Evolutionary conservation across 2,797 vertebrate species (phyloP).

Genomic region (Odontamblyopus rebecca): DNA sequence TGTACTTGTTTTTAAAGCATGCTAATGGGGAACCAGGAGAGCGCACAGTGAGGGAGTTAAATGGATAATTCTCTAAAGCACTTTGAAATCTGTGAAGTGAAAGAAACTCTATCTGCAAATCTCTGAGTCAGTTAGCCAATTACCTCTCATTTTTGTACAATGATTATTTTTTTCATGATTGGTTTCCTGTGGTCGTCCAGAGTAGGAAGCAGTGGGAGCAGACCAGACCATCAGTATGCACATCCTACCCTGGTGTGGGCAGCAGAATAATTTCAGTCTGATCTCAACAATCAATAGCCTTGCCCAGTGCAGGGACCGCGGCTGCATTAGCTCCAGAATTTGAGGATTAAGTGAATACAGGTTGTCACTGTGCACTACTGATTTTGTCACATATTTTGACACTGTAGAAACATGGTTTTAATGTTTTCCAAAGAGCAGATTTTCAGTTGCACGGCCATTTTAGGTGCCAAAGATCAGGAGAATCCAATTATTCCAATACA

Average conservation of each 20-base stretch:
- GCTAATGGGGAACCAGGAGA: constrained; percentile 9
- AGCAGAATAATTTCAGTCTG: constrained; percentile 70
- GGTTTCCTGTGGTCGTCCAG: constrained; percentile 35
- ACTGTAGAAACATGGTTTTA: neutral
- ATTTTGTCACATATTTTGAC: constrained; percentile 2
- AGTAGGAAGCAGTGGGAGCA: constrained; percentile 64
- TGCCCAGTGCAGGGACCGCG: constrained; percentile 46
- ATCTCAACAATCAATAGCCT: constrained; percentile 69
- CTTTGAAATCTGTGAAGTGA: constrained; percentile 31
- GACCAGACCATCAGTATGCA: constrained; percentile 73
- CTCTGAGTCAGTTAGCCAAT: constrained; percentile 52
- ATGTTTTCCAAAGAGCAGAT: constrained; percentile 1
- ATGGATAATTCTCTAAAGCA: constrained; percentile 19
- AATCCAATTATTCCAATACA: neutral
- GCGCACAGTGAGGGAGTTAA: constrained; percentile 25
- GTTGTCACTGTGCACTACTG: neutral
- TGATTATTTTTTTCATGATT: neutral
- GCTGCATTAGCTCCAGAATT: constrained; percentile 41
- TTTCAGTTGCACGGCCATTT: neutral
- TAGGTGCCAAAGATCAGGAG: neutral
- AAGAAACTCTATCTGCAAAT: constrained; percentile 36
- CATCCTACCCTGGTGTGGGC: constrained; percentile 64
- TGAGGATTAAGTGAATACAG: constrained; percentile 1
- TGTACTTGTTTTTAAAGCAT: constrained; percentile 28
- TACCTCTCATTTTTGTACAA: constrained; percentile 38